phyloP scores from a whole-genome alignment of 2,113 vertebrate genomes.

The Galbula dea region DNA sequence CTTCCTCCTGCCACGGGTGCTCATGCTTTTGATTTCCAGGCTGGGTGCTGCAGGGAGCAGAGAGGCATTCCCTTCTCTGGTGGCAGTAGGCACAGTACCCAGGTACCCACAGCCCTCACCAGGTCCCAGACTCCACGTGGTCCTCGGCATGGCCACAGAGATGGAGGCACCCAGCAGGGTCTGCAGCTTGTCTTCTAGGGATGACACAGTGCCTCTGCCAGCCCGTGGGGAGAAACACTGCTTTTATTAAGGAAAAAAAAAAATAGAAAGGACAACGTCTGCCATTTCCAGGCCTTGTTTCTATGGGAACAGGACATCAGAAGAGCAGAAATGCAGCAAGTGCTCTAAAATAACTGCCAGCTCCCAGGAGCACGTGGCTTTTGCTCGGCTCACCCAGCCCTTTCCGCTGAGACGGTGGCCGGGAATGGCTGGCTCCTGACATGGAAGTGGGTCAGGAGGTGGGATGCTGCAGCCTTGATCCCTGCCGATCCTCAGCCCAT shows the following conservation, averaged over 20 bases:
- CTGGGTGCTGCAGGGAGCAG: rapidly evolving
- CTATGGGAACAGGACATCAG: conserved; percentile 58
- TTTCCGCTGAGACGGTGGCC: rapidly evolving
- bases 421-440: rapidly evolving
- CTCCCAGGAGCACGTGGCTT: neutral
- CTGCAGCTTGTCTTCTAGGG: neutral
- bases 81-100: rapidly evolving
- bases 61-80: neutral
- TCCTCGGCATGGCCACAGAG: rapidly evolving
- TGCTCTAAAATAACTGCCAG: conserved; percentile 14
- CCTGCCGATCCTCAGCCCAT: neutral
- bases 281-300: conserved; percentile 51
- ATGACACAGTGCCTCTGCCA: neutral
- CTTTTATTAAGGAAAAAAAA: neutral
- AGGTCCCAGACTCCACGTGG: rapidly evolving
- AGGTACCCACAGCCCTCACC: rapidly evolving
- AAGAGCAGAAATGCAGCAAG: neutral
- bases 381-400: neutral
- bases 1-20: neutral
- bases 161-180: neutral
- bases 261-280: neutral
- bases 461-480: neutral
- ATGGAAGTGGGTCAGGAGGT: neutral
- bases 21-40: neutral
- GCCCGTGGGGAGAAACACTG: neutral